Base-by-base conservation (phyloP, 2,113 vertebrate species). In the Megalops atlanticus region DNA sequence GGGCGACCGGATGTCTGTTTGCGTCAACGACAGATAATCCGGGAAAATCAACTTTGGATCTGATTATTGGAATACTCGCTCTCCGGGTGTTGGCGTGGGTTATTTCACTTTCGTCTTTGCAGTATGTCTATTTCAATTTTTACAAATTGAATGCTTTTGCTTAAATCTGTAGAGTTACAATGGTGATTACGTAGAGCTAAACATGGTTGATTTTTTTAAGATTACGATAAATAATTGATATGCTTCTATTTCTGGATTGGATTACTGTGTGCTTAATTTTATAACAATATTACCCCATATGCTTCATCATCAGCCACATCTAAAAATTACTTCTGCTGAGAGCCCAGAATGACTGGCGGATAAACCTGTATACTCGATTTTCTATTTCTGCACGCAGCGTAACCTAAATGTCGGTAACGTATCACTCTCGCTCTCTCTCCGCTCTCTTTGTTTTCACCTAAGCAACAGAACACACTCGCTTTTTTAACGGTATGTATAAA, bases 191-290 rank as follows among this genome's bases (percentile, higher is more conserved):
- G 84, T 87, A 89, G 88, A 64, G 86, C 90, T 91, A 93, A 93
- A 90, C 92, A 90, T 90, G 89, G 88, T 92, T 89, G 92, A 89
- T 88, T 88, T 64, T 45, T 76, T 73, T 68, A 84, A 89, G 77
- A 89, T 87, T 86, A 84, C 89, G 88, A 88, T 93, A 86, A 92
- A 91, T 93, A 91, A 91, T 92, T 91, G 87, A 92, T 90, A 91
- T 88, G 90, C 87, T 90, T 88, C 90, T 92, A 91, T 92, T 91
- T 92, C 89, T 88, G 84, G 88, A 81, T 41, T 74, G 90, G 90
- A 92, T 91, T 90, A 90, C 90, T 89, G 84, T 87, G 84, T 89
- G n/a, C n/a, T n/a, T 90, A 86, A 85, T 92, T 88, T 89, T 91
- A 83, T 84, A 84, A 74, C 45, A 18, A 49, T 64, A 68, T 68